phyloP scores from a whole-genome alignment of 2,888 invertebrate genomes.

The Parnassius apollo region DNA sequence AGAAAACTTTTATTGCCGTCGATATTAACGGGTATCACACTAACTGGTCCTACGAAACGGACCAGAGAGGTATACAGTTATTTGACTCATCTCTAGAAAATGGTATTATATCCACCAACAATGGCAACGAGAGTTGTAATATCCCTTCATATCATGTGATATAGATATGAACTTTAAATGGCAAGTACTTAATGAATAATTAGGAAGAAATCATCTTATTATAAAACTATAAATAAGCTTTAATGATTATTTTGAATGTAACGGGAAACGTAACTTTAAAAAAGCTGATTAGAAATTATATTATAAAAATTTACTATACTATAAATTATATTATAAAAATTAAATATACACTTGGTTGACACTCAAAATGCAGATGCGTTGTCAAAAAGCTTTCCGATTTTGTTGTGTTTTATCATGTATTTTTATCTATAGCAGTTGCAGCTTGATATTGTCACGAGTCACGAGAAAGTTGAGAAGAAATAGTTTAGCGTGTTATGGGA shows the following conservation, averaged over 20 bases:
- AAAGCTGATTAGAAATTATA: conserved; percentile 13
- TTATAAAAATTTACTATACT: not conserved
- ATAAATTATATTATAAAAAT: conserved; percentile 4
- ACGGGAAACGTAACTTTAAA: conserved; percentile 12
- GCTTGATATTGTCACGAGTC: too few relatives aligned
- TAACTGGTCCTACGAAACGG: conserved; percentile 21
- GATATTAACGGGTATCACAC: too few relatives aligned
- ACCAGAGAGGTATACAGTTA: conserved; percentile 26
- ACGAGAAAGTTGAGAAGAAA: too few relatives aligned
- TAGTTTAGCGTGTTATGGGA: too few relatives aligned
- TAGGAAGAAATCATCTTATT: conserved; percentile 28
- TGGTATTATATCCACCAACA: conserved; percentile 15
- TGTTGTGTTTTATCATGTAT: too few relatives aligned
- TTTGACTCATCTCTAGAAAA: conserved; percentile 18
- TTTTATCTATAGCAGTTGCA: too few relatives aligned
- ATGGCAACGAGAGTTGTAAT: conserved; percentile 22
- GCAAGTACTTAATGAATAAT: conserved; percentile 24
- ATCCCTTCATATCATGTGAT: conserved; percentile 20
- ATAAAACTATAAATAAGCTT: conserved; percentile 7
- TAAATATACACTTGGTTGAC: not conserved
- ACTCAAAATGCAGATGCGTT: too few relatives aligned
- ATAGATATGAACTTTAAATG: conserved; percentile 24
- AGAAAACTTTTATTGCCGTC: conserved; percentile 23
- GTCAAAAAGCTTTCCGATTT: too few relatives aligned
- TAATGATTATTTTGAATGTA: not conserved